Base-by-base conservation (phyloP, 2,113 vertebrate genomes). In the Andinoacara biseriatus region DNA sequence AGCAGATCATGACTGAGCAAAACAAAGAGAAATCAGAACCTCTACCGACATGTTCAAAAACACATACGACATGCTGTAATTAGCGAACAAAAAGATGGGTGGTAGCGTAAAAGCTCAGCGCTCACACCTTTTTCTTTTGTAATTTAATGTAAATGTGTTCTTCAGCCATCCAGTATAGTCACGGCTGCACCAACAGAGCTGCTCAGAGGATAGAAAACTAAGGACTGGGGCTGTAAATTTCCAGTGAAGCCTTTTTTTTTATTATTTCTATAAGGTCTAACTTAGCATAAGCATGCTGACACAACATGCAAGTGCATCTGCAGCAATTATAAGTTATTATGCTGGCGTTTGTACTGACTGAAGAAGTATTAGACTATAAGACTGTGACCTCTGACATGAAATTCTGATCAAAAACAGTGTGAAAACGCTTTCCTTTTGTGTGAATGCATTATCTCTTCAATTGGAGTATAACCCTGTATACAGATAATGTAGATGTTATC, bases 1-100 rank as follows among this genome's bases (percentile, higher is more conserved):
- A 72, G 26, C 67, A 74, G 58, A 72, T 77, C 24, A 69, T 74
- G 83, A 85, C 65, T 58, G n/a, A 76, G 72, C 65, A 75, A 58
- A 69, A 78, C 54, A 29, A 78, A 65, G 78, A 58, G n/a, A 60
- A 84, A 17, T 17, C 58, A 40, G 17, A 84, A 58, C 11, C 61
- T 46, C 26, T 11, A 65, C 31, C 52, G 11, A 74, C 35, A 62
- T n/a, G 76, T 60, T 43, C 40, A 67, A 11, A 80, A 56, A 76
- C 59, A 81, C n/a, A 52, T 10, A 11, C 10, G 24, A 13, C 33
- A 69, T 29, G n/a, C 3, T 13, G 3, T 17, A 52, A 74, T 31
- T 22, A 54, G 40, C 10, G 24, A 29, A 14, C 7, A n/a, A 10
- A 46, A 31, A 49, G 35, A 57, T 57, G 31, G 43, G 13, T 17